Conservation (phyloP, 2,888 invertebrate species). For the Tupiocoris notatus region DNA sequence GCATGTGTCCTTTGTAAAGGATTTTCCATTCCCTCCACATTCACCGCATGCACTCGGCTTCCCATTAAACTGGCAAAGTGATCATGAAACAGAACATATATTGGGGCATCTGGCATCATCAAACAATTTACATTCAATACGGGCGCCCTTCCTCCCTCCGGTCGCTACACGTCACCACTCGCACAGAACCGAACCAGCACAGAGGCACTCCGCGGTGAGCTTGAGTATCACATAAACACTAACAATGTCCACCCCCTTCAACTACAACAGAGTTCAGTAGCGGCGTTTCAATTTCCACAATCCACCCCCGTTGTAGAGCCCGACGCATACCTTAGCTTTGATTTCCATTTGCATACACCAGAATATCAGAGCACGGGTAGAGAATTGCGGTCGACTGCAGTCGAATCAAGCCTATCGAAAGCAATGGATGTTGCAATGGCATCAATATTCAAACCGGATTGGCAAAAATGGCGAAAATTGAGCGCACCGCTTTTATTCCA, state of each 20-base stretch:
- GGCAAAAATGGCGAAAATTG: not conserved
- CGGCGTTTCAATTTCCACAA: conserved; percentile 3
- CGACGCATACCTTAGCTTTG: not conserved
- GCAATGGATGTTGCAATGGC: not conserved
- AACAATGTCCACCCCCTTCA: conserved; percentile 25
- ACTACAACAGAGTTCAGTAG: not conserved
- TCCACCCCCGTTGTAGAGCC: not conserved
- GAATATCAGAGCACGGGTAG: not conserved
- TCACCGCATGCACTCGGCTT: not conserved
- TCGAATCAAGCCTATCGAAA: not conserved
- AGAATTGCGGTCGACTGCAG: not conserved
- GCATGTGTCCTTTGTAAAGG: not conserved
- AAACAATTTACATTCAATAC: conserved; percentile 41
- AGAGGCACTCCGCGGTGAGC: not conserved
- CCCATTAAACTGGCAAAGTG: conserved; percentile 40
- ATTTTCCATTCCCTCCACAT: not conserved
- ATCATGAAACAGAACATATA: conserved; percentile 41
- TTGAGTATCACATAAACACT: conserved; percentile 16
- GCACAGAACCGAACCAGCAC: not conserved
- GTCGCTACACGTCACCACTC: not conserved
- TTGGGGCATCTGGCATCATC: conserved; percentile 39
- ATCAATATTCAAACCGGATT: not conserved
- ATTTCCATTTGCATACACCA: conserved; percentile 12
- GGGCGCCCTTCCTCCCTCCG: not conserved
- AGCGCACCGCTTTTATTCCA: not conserved